Conservation (phyloP, 2,888 invertebrate species). For the Idaea biselata region DNA sequence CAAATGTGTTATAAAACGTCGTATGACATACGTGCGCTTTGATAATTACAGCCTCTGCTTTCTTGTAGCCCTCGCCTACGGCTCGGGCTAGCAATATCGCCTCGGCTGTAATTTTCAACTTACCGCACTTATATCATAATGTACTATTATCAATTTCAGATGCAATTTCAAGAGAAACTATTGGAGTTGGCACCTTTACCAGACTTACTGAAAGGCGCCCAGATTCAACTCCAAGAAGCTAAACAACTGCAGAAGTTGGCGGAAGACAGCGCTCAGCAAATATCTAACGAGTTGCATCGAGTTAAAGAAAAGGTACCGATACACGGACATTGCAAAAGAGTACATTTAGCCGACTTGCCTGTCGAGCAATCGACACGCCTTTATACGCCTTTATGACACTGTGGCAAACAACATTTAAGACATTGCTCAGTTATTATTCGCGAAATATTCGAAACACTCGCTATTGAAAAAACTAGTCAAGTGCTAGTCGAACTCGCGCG, state of each 20-base stretch:
- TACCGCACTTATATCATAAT: background rate
- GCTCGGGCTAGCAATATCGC: too few species aligned
- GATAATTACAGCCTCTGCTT: too few species aligned
- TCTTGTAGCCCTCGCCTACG: too few species aligned
- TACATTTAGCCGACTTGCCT: background rate
- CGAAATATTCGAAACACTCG: too few species aligned
- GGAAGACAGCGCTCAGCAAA: slow-evolving; percentile 59
- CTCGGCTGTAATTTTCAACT: too few species aligned
- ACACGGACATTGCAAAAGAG: background rate
- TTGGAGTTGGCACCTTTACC: slow-evolving; percentile 67
- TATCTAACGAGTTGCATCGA: slow-evolving; percentile 55
- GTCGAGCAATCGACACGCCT: background rate
- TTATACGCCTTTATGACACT: background rate
- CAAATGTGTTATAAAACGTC: too few species aligned
- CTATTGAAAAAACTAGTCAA: too few species aligned
- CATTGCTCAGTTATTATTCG: too few species aligned
- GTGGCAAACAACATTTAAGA: too few species aligned
- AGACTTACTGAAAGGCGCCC: slow-evolving; percentile 64
- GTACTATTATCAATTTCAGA: slow-evolving; percentile 35
- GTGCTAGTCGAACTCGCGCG: too few species aligned
- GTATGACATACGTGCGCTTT: too few species aligned
- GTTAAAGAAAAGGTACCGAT: slow-evolving; percentile 67
- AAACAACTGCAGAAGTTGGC: slow-evolving; percentile 63
- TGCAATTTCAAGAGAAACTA: slow-evolving; percentile 71
- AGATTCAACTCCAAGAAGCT: slow-evolving; percentile 67